Evolutionary conservation across 1,140 invertebrate species (phyloP), one percentile per base, ranked within the genome.

Genomic region (Drosophila kanapiae): DNA sequence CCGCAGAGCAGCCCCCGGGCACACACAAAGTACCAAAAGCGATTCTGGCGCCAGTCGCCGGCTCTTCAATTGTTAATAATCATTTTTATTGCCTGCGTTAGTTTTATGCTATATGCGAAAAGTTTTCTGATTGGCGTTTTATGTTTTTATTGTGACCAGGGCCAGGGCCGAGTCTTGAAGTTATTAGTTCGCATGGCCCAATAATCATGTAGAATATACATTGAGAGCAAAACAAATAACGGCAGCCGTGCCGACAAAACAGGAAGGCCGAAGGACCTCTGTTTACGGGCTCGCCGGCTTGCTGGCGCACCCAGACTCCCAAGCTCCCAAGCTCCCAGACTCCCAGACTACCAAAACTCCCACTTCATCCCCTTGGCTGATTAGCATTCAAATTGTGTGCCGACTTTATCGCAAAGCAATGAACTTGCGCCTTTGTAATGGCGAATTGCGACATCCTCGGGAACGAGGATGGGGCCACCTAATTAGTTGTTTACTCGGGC

Each of bases 351-450:
- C 27, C 23, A 23, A 23, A 31, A 6, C 29, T 35, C 5, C 35
- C 38, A 11, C 35, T 56, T n/a, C 40, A 33, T 48, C 33, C 37
- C 49, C 13, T 10, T 3, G n/a, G 53, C 86, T 90, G 78, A 90
- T 90, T 90, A 90, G 78, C 85, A 90, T 90, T 90, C 85, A 90
- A 90, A 90, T 90, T 90, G 85, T 90, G 85, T 90, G 86, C 85
- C 78, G 75, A 85, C 67, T 78, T 91, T 88, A 88, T 88, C 86
- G 86, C 85, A 88, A 90, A 88, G 85, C 85, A 88, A 90, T 90
- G 85, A 90, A 90, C 77, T 90, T 78, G 85, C 81, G 81, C 84
- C 83, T 80, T 83, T 83, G 80, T 83, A 88, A 79, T 87, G 79
- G 74, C 42, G 49, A 37, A 67, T 63, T 63, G 79, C 75, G 62